Base-by-base conservation (phyloP, 2,113 vertebrate species). In the Corythornis madagascariensis region DNA sequence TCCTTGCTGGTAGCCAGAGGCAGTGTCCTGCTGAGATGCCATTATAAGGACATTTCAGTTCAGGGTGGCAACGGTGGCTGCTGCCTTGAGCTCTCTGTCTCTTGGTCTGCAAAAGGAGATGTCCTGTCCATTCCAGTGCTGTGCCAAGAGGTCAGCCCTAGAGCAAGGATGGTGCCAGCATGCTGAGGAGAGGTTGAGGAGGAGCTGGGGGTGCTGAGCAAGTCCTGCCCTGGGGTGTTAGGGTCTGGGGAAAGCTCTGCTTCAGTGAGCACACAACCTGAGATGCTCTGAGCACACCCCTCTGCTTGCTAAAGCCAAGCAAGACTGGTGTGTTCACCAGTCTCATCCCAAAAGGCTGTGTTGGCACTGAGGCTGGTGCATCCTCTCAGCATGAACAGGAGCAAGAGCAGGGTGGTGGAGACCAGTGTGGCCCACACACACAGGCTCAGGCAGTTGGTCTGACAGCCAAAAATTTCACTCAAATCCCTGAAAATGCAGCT, bases 311-410 rank as follows among this genome's bases (percentile, higher is more conserved):
- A 0, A 38, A 50, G 40, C 0, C 35, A 35, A 35, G 35, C 35
- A 35, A 35, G 35, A 35, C 35, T 35, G 35, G 16, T 24, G 63
- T 21, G 43, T 53, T 52, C 1, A 2, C 45, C 53, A 43, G n/a
- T 21, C 61, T 53, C 83, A 7, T 20, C 77, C 77, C 89, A 31
- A 53, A 65, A 43, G 31, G 47, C 60, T 83, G 75, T 11, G 11
- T 52, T 4, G 1, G 57, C 53, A 16, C 48, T 1, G 4, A 81
- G 42, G 33, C 53, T 72, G 50, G 21, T 1, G 0, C 38, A 2
- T 38, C 4, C 6, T 35, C 38, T 76, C 26, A 1, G 72, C 7
- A 0, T 0, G 1, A 42, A 35, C 7, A 18, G 63, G 53, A 64
- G n/a, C 0, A 4, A 52, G 42, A 57, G 53, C 69, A 64, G 69